These are phyloP conservation scores for Actias luna DNA, from an alignment of 2,888 invertebrate species.

Conservation along the genomic window DNA sequence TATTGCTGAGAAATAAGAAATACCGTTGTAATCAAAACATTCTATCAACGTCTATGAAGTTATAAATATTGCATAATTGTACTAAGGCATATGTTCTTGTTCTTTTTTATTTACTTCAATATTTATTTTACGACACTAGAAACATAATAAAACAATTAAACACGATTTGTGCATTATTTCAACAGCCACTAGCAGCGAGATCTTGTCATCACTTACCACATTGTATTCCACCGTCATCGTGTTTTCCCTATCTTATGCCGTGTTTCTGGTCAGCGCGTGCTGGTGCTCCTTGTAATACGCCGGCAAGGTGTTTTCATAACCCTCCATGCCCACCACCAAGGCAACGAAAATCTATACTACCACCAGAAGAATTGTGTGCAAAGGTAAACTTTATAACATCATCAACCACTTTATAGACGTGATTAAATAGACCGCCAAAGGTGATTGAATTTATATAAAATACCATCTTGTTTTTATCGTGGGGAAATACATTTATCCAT, in stretches of 20 bases:
- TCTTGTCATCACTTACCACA: constrained; percentile 60
- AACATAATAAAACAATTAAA: too few relatives aligned
- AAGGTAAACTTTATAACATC: constrained; percentile 18
- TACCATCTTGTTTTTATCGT: background rate
- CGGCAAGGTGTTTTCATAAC: constrained; percentile 66
- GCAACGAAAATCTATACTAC: constrained; percentile 27
- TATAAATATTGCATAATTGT: too few relatives aligned
- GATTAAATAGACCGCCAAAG: background rate
- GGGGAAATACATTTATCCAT: background rate
- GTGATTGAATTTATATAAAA: background rate
- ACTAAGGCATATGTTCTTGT: too few relatives aligned
- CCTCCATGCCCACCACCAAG: constrained; percentile 62
- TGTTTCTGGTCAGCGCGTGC: constrained; percentile 69
- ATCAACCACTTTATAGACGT: background rate
- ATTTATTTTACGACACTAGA: too few relatives aligned
- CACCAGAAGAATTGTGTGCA: constrained; percentile 39
- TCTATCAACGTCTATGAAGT: too few relatives aligned
- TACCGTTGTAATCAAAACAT: too few relatives aligned
- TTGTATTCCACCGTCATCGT: constrained; percentile 61
- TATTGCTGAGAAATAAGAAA: too few relatives aligned
- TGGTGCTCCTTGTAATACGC: constrained; percentile 60
- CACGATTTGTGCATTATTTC: background rate
- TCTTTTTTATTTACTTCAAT: too few relatives aligned
- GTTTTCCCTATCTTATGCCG: constrained; percentile 70
- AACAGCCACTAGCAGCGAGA: constrained; percentile 58